Conservation (phyloP, 2,113 vertebrate genomes). For the Rhegmatorhina hoffmannsi region DNA sequence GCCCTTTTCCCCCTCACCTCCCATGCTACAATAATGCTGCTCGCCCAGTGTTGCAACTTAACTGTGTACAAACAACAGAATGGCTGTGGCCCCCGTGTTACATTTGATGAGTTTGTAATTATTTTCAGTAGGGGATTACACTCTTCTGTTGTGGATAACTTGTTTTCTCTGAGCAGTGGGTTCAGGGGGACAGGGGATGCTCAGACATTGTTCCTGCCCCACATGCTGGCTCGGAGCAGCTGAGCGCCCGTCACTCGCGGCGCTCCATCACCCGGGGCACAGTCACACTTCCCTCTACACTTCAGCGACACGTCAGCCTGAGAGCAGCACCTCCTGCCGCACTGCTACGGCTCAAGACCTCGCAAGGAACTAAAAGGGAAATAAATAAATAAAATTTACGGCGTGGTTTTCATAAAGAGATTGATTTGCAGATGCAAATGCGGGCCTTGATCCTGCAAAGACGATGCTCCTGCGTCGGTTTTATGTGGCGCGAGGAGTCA, state of each 20-base stretch:
- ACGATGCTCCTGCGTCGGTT: neutral
- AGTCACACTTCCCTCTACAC: neutral
- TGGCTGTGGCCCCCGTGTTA: neutral
- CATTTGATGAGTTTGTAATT: neutral
- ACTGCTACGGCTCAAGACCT: neutral
- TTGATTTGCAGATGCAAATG: constrained; percentile 27
- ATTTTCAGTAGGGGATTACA: neutral
- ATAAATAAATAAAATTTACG: neutral
- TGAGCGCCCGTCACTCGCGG: neutral
- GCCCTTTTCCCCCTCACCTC: neutral
- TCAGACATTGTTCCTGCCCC: neutral
- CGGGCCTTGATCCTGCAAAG: neutral
- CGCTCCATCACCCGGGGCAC: neutral
- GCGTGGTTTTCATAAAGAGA: neutral
- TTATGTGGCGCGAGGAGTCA: neutral
- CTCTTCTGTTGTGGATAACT: neutral
- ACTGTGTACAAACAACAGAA: neutral
- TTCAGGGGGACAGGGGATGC: neutral
- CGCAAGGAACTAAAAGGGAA: neutral
- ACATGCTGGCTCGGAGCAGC: neutral
- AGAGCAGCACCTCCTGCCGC: constrained; percentile 19
- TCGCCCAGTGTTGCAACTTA: rapidly evolving
- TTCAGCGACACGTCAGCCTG: neutral
- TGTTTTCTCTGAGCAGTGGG: neutral
- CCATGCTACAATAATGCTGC: neutral